Base-by-base conservation (phyloP, 1,140 invertebrate species). In the Triops cancriformis region DNA sequence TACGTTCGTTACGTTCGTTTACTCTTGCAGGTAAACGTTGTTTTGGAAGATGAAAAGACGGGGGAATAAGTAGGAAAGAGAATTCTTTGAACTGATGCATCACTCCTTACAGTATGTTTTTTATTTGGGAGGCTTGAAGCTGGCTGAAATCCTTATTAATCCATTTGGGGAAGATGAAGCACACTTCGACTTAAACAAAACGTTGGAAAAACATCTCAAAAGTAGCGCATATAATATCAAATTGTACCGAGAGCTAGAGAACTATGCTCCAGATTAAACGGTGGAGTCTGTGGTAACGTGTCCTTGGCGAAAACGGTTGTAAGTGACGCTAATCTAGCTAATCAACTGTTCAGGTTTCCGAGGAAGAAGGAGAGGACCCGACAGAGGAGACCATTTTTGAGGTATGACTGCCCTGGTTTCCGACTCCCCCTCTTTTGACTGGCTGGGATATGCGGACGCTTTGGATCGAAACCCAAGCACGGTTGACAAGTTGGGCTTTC, bases 91-190 rank as follows among this genome's bases (percentile, higher is more conserved):
- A n/a, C n/a, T n/a, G n/a, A n/a, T n/a, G n/a, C n/a, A n/a, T n/a
- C n/a, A n/a, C 51, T 64, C 23, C 14, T 64, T 78, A 43, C 31
- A 78, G 77, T 78, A 78, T 28, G 23, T 78, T 37, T 72, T 28
- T 12, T 78, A 78, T 26, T 43, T 78, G 23, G 73, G 72, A 31
- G 74, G 77, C 73, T 37, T 78, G 23, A 78, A 78, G 43, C 37
- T 78, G 37, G 77, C 64, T 5, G 77, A 78, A 45, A 73, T 78
- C 23, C 41, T 73, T 6, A 73, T 78, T 41, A 78, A 78, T 45
- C 77, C 77, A 12, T 78, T 78, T 41, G 77, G 77, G n/a, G 77
- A 78, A 26, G 77, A 78, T 41, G 77, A 78, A 10, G 77, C 74
- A 12, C 73, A 78, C 74, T 78, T 78, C n/a, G 77, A 78, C 37